Percentiles rank a stretch among this genome's conserved stretches.
phyloP scores from a whole-genome alignment of 2,888 invertebrate species.

The Athetis lepigone region DNA sequence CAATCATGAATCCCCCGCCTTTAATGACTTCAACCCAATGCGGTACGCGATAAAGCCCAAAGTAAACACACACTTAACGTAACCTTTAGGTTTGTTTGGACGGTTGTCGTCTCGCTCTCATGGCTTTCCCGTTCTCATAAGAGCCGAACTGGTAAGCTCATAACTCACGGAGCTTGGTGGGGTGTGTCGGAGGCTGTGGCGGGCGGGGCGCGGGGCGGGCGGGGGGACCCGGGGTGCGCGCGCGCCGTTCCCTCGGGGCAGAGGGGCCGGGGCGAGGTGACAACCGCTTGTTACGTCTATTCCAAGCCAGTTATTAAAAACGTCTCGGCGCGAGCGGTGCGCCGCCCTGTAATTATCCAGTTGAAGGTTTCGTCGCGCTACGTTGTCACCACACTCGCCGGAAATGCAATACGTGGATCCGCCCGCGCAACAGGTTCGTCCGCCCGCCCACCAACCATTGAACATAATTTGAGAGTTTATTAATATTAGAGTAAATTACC shows the following conservation, averaged over 20 bases:
- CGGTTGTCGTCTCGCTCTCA: slow-evolving; percentile 72
- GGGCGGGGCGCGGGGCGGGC: slow-evolving; percentile 67
- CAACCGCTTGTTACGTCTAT: slow-evolving; percentile 90
- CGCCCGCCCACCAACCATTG: slow-evolving; percentile 82
- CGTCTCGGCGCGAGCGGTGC: slow-evolving; percentile 91
- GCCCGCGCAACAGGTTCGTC: slow-evolving; percentile 89
- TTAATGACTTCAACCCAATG: slow-evolving; percentile 38
- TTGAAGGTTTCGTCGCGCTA: slow-evolving; percentile 84
- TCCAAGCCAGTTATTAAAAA: slow-evolving; percentile 91
- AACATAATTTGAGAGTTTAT: slow-evolving; percentile 70
- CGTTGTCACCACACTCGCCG: slow-evolving; percentile 87
- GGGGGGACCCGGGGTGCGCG: slow-evolving; percentile 75
- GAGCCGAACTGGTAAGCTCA: slow-evolving; percentile 78
- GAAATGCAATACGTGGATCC: slow-evolving; percentile 90
- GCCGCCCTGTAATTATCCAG: slow-evolving; percentile 90
- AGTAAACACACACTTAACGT: slow-evolving; percentile 72
- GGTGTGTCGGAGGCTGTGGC: slow-evolving; percentile 84
- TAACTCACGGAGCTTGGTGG: slow-evolving; percentile 82
- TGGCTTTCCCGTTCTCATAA: slow-evolving; percentile 72
- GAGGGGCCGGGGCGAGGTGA: slow-evolving; percentile 86
- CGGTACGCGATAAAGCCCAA: slow-evolving; percentile 56
- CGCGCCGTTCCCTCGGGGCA: slow-evolving; percentile 76
- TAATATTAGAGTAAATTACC: slow-evolving; percentile 57
- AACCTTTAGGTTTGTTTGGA: slow-evolving; percentile 71
- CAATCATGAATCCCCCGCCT: slow-evolving; percentile 6